These are phyloP conservation scores for Poeciliopsis turneri DNA, from an alignment of 2,797 vertebrate genomes.

Conservation along the genomic window DNA sequence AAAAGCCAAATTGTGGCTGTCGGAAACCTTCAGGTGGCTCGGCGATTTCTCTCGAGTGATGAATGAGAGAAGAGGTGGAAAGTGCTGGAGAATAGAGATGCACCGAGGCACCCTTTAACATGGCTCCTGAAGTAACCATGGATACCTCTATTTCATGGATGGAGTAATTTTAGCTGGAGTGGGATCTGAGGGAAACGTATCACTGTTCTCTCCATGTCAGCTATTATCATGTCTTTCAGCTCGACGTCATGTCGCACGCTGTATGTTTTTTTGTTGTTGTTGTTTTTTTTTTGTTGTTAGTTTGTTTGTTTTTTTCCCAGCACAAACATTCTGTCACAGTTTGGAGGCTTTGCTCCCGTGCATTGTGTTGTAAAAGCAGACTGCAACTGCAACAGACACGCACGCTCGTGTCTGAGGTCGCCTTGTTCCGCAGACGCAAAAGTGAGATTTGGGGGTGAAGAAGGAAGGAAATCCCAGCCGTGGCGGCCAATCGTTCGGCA, in stretches of 20 bases:
- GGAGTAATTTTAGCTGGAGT: conserved; percentile 84
- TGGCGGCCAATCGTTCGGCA: background rate
- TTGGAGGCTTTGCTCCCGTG: too few relatives aligned
- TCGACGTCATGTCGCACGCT: conserved; percentile 22
- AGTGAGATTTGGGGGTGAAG: background rate
- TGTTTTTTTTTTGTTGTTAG: background rate
- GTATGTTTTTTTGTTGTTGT: background rate
- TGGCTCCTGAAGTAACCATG: conserved; percentile 85
- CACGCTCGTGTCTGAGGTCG: background rate
- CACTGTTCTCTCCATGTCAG: conserved; percentile 53
- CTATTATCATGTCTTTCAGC: conserved; percentile 37
- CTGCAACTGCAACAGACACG: background rate
- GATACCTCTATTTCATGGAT: conserved; percentile 83
- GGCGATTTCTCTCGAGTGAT: conserved; percentile 67
- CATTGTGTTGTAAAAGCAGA: background rate
- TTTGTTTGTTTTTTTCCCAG: background rate
- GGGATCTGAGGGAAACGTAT: conserved; percentile 75
- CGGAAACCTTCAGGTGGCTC: conserved; percentile 61
- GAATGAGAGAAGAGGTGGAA: conserved; percentile 73
- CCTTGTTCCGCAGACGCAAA: background rate
- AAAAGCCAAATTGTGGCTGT: conserved; percentile 56
- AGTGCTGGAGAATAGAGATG: conserved; percentile 73
- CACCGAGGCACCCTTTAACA: conserved; percentile 74
- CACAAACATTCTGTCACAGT: conserved; percentile 6
- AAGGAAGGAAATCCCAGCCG: background rate